Conservation (phyloP, 1,140 invertebrate species). For the Drosophila murphyi region DNA sequence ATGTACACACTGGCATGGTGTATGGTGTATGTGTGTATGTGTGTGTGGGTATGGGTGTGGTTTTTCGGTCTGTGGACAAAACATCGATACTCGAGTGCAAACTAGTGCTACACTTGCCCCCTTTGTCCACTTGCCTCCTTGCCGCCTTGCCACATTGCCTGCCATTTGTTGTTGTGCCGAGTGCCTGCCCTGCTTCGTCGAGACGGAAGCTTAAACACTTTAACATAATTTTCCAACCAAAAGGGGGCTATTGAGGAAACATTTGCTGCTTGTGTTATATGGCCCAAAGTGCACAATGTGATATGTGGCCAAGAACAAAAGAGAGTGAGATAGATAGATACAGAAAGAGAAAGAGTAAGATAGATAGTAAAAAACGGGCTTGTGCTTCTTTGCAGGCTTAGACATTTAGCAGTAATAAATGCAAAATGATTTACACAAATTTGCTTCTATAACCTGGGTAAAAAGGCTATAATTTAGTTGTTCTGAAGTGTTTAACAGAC, state of each 20-base stretch:
- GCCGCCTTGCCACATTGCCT: constrained; percentile 8
- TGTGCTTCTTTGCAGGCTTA: too few species aligned
- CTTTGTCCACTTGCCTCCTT: constrained; percentile 8
- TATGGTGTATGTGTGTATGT: constrained; percentile 5
- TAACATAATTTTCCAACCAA: constrained; percentile 63
- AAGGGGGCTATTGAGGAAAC: constrained; percentile 63
- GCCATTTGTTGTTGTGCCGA: background rate
- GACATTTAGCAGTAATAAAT: too few species aligned
- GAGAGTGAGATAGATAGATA: background rate
- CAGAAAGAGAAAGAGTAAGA: background rate
- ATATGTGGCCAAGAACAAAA: constrained; percentile 10
- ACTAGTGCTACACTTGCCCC: constrained; percentile 10
- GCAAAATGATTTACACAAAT: too few species aligned
- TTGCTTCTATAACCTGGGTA: too few species aligned
- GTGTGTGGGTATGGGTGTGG: constrained; percentile 23
- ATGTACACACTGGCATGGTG: background rate
- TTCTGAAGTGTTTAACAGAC: too few species aligned
- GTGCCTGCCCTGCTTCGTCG: constrained; percentile 5
- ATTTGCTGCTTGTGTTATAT: constrained; percentile 45
- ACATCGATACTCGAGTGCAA: constrained; percentile 42
- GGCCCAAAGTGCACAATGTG: constrained; percentile 18
- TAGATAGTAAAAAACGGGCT: background rate
- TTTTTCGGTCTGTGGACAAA: constrained; percentile 24
- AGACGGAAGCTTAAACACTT: constrained; percentile 61
- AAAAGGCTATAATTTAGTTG: too few species aligned